Base-by-base conservation (phyloP, 2,113 vertebrate genomes). In the Choloepus hoffmanni region DNA sequence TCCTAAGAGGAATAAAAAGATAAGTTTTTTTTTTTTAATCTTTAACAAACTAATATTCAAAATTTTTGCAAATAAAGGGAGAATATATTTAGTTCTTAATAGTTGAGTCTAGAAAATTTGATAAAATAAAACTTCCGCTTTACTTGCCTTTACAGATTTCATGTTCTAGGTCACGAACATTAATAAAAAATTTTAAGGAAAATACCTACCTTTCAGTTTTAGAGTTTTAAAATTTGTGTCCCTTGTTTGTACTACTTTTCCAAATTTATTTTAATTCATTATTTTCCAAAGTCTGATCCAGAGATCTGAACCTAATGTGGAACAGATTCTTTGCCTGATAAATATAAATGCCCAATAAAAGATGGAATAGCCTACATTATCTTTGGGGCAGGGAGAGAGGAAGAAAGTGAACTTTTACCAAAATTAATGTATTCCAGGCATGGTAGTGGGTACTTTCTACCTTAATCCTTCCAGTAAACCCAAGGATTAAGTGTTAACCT, bases 151-250 rank as follows among this genome's bases (percentile, higher is more conserved):
- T 30, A 88, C 19, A 82, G 5, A 62, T 84, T 85, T 76, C 24
- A 43, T 72, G 1, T 81, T 88, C 21, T 79, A 78, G 23, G 9
- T 83, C 60, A 90, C 36, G 67, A 68, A 70, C 12, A 50, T 74
- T 76, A 84, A 40, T 84, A 72, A 50, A 86, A 83, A 33, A 60
- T 87, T 89, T 74, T 79, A 62, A 94, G 77, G 78, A 72, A 85
- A 89, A 55, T 36, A 45, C 24, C 14, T 53, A 48, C 50, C 21
- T 68, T 86, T 45, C 6, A 16, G 21, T 72, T 85, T 81, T 65
- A 60, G 55, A 70, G 4, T 72, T 96, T 73, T 73, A 45, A 40
- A 77, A 30, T 85, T 94, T 63, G n/a, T 33, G 63, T 33, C 70
- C 45, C 28, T 87, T 89, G 45, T 53, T 60, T 28, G 11, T 74